Conservation (phyloP, 2,113 vertebrate genomes). For the Ctenomys sociabilis region DNA sequence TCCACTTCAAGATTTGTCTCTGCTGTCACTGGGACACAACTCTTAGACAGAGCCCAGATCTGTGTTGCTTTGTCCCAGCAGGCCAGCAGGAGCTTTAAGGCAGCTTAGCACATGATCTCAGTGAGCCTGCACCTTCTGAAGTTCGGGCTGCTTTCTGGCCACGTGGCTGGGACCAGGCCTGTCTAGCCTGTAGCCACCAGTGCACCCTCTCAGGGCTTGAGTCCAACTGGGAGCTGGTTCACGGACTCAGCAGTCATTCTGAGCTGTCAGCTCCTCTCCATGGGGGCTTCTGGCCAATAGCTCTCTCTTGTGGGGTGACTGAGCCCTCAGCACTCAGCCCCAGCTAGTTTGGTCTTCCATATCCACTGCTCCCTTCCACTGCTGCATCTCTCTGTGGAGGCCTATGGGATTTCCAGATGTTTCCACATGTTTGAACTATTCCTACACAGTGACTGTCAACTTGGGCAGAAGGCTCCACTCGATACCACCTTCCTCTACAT, state of each 20-base stretch:
- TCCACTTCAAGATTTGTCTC: neutral
- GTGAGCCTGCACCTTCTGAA: neutral
- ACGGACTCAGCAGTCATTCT: neutral
- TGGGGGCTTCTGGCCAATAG: neutral
- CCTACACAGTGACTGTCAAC: no score
- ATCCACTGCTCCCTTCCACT: neutral
- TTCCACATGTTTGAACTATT: neutral
- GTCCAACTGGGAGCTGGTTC: neutral
- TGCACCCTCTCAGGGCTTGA: neutral
- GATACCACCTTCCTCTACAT: neutral
- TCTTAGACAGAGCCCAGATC: neutral
- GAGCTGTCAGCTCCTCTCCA: neutral
- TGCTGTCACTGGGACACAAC: neutral
- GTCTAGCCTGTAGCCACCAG: neutral
- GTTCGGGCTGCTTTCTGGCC: neutral
- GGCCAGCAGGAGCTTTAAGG: neutral
- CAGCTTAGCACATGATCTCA: neutral
- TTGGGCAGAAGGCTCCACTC: neutral
- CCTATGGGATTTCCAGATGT: neutral
- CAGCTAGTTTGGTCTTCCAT: neutral
- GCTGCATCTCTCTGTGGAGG: neutral
- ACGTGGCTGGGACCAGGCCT: neutral
- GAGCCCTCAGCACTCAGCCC: neutral
- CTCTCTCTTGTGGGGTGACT: neutral
- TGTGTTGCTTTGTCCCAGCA: neutral